Percentiles rank a stretch among this genome's conserved stretches.
Conservation (phyloP, 2,113 vertebrate species). For the Neotragus moschatus region DNA sequence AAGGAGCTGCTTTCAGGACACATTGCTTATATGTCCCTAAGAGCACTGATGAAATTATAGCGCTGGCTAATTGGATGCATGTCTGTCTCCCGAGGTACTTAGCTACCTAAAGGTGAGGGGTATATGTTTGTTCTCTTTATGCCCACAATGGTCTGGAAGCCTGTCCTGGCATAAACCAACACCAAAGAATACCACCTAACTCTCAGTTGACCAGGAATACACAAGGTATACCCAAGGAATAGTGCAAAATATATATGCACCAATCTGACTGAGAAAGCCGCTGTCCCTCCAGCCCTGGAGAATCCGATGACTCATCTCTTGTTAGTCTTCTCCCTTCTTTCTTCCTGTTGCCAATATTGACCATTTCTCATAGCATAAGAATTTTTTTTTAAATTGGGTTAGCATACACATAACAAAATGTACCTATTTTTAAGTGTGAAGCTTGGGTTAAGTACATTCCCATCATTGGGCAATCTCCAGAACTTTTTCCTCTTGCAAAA, state of each 20-base stretch:
- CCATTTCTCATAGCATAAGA: neutral
- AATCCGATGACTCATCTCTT: neutral
- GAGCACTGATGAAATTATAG: neutral
- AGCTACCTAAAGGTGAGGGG: neutral
- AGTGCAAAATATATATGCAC: neutral
- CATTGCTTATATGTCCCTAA: neutral
- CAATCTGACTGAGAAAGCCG: neutral
- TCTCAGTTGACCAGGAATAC: neutral
- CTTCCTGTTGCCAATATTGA: neutral
- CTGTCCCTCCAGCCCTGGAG: fast-evolving
- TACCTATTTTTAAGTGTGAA: neutral
- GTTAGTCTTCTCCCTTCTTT: neutral
- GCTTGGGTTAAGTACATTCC: neutral
- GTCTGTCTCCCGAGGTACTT: neutral
- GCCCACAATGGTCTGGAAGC: neutral
- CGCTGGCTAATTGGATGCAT: neutral
- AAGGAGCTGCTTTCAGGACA: neutral
- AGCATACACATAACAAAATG: neutral
- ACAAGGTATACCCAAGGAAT: neutral
- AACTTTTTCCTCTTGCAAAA: neutral
- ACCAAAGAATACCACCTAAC: neutral
- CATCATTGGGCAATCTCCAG: too few relatives aligned
- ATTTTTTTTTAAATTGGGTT: neutral
- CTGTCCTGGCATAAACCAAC: neutral
- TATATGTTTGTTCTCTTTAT: neutral